Evolutionary conservation across 2,888 invertebrate genomes (phyloP).

Genomic region (Melitaea athalia): DNA sequence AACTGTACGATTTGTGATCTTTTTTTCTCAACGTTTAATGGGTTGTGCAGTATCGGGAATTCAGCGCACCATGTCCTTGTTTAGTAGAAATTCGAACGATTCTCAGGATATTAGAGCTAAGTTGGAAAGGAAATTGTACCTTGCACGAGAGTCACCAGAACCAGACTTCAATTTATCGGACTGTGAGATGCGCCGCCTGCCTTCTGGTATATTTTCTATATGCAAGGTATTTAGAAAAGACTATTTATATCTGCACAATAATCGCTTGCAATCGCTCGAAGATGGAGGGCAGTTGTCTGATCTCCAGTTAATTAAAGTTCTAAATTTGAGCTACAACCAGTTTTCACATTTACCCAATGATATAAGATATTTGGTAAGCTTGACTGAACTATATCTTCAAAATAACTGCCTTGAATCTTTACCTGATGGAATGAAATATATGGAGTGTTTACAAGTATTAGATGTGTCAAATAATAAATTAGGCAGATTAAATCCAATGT

Average conservation of each 20-base stretch:
- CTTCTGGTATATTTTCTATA: slow-evolving; percentile 89
- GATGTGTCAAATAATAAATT: slow-evolving; percentile 88
- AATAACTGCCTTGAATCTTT: slow-evolving; percentile 87
- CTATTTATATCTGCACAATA: slow-evolving; percentile 84
- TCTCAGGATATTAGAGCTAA: slow-evolving; percentile 58
- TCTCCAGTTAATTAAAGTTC: slow-evolving; percentile 84
- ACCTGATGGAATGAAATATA: slow-evolving; percentile 85
- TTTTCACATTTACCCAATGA: slow-evolving; percentile 85
- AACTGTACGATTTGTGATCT: slow-evolving; percentile 34
- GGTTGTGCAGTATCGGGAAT: slow-evolving; percentile 75
- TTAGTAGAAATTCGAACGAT: slow-evolving; percentile 60
- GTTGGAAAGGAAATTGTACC: slow-evolving; percentile 73
- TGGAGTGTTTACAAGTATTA: slow-evolving; percentile 85
- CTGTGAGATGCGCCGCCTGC: slow-evolving; percentile 88
- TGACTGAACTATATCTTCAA: slow-evolving; percentile 88
- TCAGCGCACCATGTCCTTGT: slow-evolving; percentile 69
- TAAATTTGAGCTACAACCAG: slow-evolving; percentile 86
- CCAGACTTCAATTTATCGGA: slow-evolving; percentile 90
- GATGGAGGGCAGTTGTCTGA: slow-evolving; percentile 88
- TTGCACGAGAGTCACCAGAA: slow-evolving; percentile 88
- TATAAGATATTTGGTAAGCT: slow-evolving; percentile 84
- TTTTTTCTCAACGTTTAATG: slow-evolving; percentile 58
- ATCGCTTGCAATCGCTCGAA: slow-evolving; percentile 85
- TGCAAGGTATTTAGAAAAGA: slow-evolving; percentile 92
- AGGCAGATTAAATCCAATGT: slow-evolving; percentile 82